Conservation (phyloP, 2,888 invertebrate genomes). For the Eumerus sabulonum region DNA sequence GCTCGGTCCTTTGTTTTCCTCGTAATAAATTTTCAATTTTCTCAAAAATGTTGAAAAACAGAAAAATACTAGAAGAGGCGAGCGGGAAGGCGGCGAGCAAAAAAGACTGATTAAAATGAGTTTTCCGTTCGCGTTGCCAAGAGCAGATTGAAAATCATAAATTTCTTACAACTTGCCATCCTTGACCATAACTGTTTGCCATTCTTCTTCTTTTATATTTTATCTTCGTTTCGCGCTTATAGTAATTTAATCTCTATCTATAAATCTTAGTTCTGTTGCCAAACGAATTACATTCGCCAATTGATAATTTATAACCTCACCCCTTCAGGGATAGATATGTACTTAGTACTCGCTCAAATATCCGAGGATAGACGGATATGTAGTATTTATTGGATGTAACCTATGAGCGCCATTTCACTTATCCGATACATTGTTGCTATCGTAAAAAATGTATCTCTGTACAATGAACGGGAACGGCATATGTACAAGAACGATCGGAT, state of each 20-base stretch:
- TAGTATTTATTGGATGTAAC: not conserved
- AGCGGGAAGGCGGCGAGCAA: not conserved
- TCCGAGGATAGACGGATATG: constrained; percentile 13
- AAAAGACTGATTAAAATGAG: constrained; percentile 62
- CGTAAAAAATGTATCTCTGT: constrained; percentile 24
- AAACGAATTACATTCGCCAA: constrained; percentile 63
- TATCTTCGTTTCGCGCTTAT: constrained; percentile 2
- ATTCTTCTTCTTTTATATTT: not conserved
- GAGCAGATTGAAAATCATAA: constrained; percentile 67
- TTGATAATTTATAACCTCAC: constrained; percentile 63
- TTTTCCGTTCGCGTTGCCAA: constrained; percentile 59
- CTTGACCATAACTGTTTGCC: constrained; percentile 49
- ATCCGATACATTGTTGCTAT: constrained; percentile 54
- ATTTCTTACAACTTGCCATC: constrained; percentile 60
- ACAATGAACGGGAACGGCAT: constrained; percentile 31
- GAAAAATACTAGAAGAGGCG: no score
- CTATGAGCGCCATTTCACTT: constrained; percentile 39
- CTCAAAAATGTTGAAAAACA: constrained; percentile 1
- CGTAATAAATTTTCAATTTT: constrained; percentile 63
- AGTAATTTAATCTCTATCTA: constrained; percentile 60
- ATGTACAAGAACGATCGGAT: constrained; percentile 45
- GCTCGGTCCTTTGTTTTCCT: not conserved
- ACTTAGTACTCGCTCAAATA: not conserved
- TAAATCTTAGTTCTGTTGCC: constrained; percentile 57
- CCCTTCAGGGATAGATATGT: not conserved